These are phyloP conservation scores for Drosophila pegasa DNA, from an alignment of 2,888 invertebrate genomes.

Conservation along the genomic window DNA sequence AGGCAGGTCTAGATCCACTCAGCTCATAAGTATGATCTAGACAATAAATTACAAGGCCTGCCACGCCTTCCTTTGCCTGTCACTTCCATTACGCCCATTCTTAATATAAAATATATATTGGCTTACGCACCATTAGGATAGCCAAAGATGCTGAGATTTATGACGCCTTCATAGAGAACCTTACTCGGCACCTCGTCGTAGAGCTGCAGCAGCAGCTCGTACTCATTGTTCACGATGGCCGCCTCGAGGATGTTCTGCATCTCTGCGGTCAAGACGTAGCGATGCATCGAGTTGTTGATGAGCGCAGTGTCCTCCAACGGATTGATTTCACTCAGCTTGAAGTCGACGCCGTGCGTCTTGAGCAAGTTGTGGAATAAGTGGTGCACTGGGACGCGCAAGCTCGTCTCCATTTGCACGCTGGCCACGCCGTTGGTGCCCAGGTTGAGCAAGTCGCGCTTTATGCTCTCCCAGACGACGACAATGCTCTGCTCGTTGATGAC, in stretches of 20 bases:
- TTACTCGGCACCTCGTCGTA: conserved; percentile 48
- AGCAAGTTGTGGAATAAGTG: conserved; percentile 54
- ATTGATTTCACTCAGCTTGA: conserved; percentile 52
- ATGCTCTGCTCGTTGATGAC: conserved; percentile 53
- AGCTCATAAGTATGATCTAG: no score
- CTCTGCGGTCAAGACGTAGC: conserved; percentile 64
- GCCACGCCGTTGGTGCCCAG: conserved; percentile 31
- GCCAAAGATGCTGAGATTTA: conserved; percentile 71
- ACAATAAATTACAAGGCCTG: no score
- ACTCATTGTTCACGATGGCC: conserved; percentile 51
- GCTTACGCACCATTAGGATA: conserved; percentile 68
- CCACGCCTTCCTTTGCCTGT: no score
- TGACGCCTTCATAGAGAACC: conserved; percentile 64
- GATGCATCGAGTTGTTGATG: conserved; percentile 76
- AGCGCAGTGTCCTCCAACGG: conserved; percentile 55
- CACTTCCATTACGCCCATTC: no score
- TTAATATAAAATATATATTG: no score
- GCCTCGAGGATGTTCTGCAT: conserved; percentile 65
- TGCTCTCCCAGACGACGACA: conserved; percentile 62
- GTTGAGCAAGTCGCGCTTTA: conserved; percentile 54
- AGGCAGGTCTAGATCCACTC: no score
- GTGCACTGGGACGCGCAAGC: conserved; percentile 40
- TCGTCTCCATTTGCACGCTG: conserved; percentile 58
- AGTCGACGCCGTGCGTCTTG: conserved; percentile 51
- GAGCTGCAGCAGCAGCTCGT: conserved; percentile 69